A percentile compares a stretch with the other conserved stretches of the same genome.
Evolutionary conservation across 2,797 vertebrate genomes (phyloP).

Genomic region (Ateles fusciceps): DNA sequence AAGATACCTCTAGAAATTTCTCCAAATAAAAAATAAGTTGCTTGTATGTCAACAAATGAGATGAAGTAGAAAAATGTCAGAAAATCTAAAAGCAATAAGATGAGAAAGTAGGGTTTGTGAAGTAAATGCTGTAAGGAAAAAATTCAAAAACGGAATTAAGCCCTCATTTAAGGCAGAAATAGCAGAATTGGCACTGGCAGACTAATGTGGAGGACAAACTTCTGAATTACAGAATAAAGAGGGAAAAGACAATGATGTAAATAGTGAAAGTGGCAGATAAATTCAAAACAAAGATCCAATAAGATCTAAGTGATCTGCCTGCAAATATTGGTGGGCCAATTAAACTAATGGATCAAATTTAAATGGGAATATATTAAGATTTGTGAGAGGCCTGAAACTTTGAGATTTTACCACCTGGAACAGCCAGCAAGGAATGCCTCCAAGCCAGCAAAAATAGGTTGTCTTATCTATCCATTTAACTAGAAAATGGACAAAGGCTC

Average conservation of each 20-base stretch:
- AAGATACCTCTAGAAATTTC: neutral
- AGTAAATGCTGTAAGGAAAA: neutral
- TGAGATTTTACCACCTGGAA: neutral
- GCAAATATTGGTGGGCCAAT: neutral
- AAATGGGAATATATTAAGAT: neutral
- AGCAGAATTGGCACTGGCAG: neutral
- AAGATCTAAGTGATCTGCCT: neutral
- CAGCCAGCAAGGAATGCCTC: neutral
- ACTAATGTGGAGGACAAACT: slow-evolving; percentile 26
- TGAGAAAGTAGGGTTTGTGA: neutral
- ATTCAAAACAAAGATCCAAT: neutral
- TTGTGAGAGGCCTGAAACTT: neutral
- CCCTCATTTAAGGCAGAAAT: slow-evolving; percentile 25
- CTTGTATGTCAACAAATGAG: neutral
- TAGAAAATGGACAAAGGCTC: neutral
- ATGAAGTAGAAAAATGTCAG: neutral
- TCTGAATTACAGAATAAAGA: slow-evolving; percentile 41
- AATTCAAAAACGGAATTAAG: slow-evolving; percentile 17
- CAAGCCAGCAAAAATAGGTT: neutral
- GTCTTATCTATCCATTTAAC: neutral
- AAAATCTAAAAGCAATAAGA: neutral
- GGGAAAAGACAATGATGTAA: slow-evolving; percentile 13
- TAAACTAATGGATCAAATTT: neutral
- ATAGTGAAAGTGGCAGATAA: neutral
- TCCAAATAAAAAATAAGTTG: neutral